Conservation (phyloP, 1,140 invertebrate genomes). For the Lordiphosa collinella region DNA sequence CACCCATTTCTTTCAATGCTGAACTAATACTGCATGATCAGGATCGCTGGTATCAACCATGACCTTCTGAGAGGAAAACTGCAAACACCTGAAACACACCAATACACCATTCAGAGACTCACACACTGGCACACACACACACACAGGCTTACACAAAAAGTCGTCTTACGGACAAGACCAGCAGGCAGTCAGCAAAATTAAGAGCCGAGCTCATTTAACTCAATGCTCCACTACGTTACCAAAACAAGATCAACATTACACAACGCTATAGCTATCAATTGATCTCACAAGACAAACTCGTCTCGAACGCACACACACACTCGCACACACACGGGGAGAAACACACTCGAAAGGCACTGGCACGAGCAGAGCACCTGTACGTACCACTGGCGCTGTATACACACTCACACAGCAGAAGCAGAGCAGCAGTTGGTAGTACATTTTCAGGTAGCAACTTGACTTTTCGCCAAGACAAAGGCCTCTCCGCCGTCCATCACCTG, state of each 20-base stretch:
- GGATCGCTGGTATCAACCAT: slow-evolving; percentile 66
- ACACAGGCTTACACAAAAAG: slow-evolving; percentile 25
- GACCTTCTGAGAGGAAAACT: slow-evolving; percentile 69
- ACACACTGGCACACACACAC: slow-evolving; percentile 15
- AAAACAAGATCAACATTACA: slow-evolving; percentile 69
- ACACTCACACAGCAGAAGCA: background rate
- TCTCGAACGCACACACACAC: slow-evolving; percentile 32
- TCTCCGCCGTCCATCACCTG: slow-evolving; percentile 49
- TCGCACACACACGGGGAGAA: background rate
- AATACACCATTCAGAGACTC: slow-evolving; percentile 46
- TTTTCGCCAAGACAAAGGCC: slow-evolving; percentile 42
- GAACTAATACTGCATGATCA: slow-evolving; percentile 65
- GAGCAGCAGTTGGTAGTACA: slow-evolving; percentile 7
- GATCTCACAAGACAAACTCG: slow-evolving; percentile 52
- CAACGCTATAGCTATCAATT: slow-evolving; percentile 61
- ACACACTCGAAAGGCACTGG: slow-evolving; percentile 4
- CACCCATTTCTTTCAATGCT: slow-evolving; percentile 65
- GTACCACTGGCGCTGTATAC: slow-evolving; percentile 12
- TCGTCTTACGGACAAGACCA: slow-evolving; percentile 15
- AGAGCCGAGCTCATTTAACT: slow-evolving; percentile 61
- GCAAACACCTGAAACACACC: slow-evolving; percentile 54
- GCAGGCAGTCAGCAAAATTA: slow-evolving; percentile 45
- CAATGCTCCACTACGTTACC: slow-evolving; percentile 64
- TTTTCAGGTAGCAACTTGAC: slow-evolving; percentile 50
- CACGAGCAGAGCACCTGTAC: slow-evolving; percentile 53